Percentiles rank a stretch among this genome's conserved stretches.
These are phyloP conservation scores for Octodonta nipae DNA, from an alignment of 2,888 invertebrate species.

Conservation along the genomic window DNA sequence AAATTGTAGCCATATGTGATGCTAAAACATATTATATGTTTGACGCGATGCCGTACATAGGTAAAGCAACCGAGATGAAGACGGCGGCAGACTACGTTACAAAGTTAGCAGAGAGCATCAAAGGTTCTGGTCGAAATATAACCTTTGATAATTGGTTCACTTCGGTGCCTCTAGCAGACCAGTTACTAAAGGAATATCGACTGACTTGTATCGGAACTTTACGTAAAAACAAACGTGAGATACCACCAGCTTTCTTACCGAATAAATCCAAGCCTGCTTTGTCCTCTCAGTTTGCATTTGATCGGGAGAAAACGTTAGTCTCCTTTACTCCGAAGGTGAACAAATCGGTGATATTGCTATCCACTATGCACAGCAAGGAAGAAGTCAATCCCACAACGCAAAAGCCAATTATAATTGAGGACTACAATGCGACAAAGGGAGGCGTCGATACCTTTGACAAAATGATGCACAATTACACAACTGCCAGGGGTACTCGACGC, in stretches of 20 bases:
- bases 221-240: neutral
- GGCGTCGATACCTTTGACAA: constrained; percentile 9
- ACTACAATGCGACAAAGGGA: constrained; percentile 10
- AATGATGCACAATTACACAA: constrained; percentile 14
- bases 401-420: constrained; percentile 4
- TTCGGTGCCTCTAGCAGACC: too few relatives aligned
- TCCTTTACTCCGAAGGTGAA: neutral
- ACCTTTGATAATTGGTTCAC: neutral
- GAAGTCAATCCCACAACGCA: neutral
- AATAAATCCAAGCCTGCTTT: neutral
- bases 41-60: neutral
- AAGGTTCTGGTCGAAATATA: neutral
- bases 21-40: neutral
- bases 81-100: neutral
- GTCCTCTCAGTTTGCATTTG: neutral
- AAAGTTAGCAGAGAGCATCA: neutral
- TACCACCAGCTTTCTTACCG: neutral
- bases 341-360: neutral
- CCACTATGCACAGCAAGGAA: neutral
- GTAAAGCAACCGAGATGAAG: neutral
- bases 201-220: too few relatives aligned
- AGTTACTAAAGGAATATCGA: too few relatives aligned
- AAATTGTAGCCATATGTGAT: neutral
- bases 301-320: neutral
- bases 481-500: constrained; percentile 14